phyloP scores from a whole-genome alignment of 2,888 invertebrate species.

The Eubasilissa splendida region DNA sequence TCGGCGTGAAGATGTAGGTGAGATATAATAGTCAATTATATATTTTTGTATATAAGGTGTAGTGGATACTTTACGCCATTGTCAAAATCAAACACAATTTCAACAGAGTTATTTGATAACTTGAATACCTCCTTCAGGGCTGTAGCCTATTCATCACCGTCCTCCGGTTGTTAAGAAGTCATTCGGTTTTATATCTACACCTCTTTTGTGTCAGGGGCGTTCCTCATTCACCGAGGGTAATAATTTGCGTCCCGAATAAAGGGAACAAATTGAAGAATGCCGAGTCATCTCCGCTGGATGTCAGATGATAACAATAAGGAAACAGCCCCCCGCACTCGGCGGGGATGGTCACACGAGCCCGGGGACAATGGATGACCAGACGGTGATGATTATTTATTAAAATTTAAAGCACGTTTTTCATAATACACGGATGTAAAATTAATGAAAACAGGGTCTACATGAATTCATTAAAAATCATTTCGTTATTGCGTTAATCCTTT shows the following conservation, averaged over 20 bases:
- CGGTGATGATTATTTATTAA: constrained; percentile 36
- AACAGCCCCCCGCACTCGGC: constrained; percentile 13
- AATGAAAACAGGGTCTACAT: too few species aligned
- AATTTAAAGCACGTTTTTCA: not conserved
- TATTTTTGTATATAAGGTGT: too few species aligned
- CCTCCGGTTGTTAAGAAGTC: constrained; percentile 22
- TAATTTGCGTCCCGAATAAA: constrained; percentile 41
- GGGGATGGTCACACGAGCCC: not conserved
- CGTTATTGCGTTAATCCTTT: too few species aligned
- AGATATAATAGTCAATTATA: too few species aligned
- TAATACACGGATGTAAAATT: too few species aligned
- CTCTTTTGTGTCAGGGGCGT: constrained; percentile 36
- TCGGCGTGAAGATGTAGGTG: too few species aligned
- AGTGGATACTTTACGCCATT: too few species aligned
- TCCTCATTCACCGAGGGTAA: constrained; percentile 22
- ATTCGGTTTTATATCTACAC: constrained; percentile 45
- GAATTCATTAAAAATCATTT: too few species aligned
- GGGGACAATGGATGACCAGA: constrained; percentile 32
- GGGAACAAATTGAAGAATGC: constrained; percentile 35
- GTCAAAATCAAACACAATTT: too few species aligned
- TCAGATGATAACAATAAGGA: constrained; percentile 37
- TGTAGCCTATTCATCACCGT: not conserved
- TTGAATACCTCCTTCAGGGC: not conserved
- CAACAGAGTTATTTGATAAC: not conserved
- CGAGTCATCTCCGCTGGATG: constrained; percentile 31